Conservation (phyloP, 2,113 vertebrate species). For the Cercopithecus mona region DNA sequence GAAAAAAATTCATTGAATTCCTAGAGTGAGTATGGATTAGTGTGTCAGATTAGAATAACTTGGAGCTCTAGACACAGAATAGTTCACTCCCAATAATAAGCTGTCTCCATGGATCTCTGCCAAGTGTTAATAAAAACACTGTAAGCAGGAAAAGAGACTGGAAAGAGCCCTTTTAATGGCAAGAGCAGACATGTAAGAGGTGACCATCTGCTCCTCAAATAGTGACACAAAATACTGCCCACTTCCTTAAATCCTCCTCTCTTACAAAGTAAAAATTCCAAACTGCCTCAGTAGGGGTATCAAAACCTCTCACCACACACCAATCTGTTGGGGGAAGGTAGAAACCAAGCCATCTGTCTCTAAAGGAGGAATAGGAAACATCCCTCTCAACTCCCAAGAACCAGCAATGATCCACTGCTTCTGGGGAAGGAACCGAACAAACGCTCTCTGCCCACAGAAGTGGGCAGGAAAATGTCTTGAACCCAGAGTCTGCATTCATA, state of each 20-base stretch:
- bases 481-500: not conserved
- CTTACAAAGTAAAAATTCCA: not conserved
- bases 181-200: not conserved
- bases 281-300: fast-evolving
- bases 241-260: not conserved
- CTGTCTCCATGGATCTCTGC: fast-evolving
- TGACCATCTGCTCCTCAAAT: not conserved
- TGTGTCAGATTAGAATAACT: not conserved
- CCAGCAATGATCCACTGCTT: not conserved
- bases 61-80: not conserved
- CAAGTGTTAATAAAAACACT: not conserved
- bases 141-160: not conserved
- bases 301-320: not conserved
- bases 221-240: not conserved
- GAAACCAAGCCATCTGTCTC: not conserved
- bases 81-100: not conserved
- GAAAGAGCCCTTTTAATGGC: too few relatives aligned
- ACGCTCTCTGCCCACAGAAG: not conserved
- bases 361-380: not conserved
- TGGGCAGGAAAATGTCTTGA: not conserved
- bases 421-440: not conserved
- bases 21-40: not conserved
- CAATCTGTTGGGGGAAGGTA: not conserved
- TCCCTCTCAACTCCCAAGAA: not conserved
- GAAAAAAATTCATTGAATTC: not conserved